phyloP scores from a whole-genome alignment of 2,797 vertebrate genomes.

The Sebastes jordani region DNA sequence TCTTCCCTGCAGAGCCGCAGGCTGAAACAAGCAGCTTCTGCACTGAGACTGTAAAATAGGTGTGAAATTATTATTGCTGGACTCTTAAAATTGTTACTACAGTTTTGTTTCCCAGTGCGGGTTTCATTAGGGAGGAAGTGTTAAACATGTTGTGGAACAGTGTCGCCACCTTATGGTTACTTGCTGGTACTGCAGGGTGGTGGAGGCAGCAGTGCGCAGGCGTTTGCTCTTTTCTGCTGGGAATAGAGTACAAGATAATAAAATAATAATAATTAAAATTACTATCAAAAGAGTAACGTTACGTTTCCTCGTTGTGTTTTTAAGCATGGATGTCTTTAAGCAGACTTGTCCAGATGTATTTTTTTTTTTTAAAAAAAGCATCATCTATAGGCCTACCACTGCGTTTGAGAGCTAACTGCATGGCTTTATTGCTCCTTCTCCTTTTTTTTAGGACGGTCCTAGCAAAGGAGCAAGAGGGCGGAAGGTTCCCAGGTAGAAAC shows the following conservation, averaged over 20 bases:
- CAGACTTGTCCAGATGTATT: background rate
- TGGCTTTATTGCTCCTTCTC: slow-evolving; percentile 62
- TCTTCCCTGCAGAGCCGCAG: slow-evolving; percentile 10
- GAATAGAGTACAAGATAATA: background rate
- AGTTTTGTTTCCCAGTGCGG: slow-evolving; percentile 33
- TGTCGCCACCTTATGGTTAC: slow-evolving; percentile 87
- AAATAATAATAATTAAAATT: background rate
- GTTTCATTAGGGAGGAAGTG: slow-evolving; percentile 20
- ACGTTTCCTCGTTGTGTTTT: background rate
- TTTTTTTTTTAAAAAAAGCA: background rate
- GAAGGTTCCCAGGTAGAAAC: slow-evolving; percentile 83
- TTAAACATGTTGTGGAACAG: slow-evolving; percentile 73
- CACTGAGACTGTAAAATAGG: slow-evolving; percentile 55
- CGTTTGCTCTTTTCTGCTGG: background rate
- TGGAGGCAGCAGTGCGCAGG: slow-evolving; percentile 5
- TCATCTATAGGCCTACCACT: slow-evolving; percentile 1
- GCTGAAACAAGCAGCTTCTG: slow-evolving; percentile 6
- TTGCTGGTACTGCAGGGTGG: background rate
- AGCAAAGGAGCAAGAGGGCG: slow-evolving; percentile 71
- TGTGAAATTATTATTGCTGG: slow-evolving; percentile 64
- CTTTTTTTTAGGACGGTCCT: slow-evolving; percentile 30
- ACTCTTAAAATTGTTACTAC: slow-evolving; percentile 60
- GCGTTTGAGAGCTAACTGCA: slow-evolving; percentile 30
- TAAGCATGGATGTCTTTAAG: background rate
- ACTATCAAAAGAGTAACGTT: background rate